Percentiles rank a stretch among this genome's conserved stretches.
Conservation (phyloP, 2,888 invertebrate genomes). For the Clitarchus hookeri region DNA sequence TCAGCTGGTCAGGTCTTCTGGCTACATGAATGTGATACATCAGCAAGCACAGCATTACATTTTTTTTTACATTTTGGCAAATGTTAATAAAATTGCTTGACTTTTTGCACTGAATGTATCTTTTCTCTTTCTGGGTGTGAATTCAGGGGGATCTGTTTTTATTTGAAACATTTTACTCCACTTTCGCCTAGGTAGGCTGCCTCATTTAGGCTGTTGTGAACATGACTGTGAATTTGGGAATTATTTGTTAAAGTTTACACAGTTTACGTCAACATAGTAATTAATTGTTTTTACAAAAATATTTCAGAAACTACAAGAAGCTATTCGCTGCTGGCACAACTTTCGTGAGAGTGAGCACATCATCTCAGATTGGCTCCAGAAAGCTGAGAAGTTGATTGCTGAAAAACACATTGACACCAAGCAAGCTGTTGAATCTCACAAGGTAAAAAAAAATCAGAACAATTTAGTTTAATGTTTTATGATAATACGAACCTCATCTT, state of each 20-base stretch:
- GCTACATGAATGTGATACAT: no score
- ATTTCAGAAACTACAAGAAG: constrained; percentile 69
- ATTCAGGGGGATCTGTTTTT: no score
- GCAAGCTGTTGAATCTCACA: constrained; percentile 81
- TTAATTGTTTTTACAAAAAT: not conserved
- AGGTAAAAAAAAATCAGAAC: constrained; percentile 51
- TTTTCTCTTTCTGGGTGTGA: no score
- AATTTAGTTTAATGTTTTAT: not conserved
- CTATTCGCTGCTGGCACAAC: constrained; percentile 81
- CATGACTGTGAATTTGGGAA: no score
- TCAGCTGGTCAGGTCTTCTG: no score
- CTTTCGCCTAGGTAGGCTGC: no score
- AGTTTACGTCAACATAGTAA: not conserved
- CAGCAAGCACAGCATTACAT: no score
- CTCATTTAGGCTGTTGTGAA: no score
- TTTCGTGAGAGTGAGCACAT: constrained; percentile 78
- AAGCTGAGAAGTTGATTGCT: constrained; percentile 79
- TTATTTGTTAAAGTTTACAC: not conserved
- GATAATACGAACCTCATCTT: not conserved
- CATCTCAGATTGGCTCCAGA: constrained; percentile 84
- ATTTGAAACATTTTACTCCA: no score
- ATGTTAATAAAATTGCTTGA: no score
- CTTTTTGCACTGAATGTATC: no score
- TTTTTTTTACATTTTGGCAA: no score
- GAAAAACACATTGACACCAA: constrained; percentile 81